These are phyloP conservation scores for Chironomus riparius DNA, from an alignment of 2,888 invertebrate species.

Conservation along the genomic window DNA sequence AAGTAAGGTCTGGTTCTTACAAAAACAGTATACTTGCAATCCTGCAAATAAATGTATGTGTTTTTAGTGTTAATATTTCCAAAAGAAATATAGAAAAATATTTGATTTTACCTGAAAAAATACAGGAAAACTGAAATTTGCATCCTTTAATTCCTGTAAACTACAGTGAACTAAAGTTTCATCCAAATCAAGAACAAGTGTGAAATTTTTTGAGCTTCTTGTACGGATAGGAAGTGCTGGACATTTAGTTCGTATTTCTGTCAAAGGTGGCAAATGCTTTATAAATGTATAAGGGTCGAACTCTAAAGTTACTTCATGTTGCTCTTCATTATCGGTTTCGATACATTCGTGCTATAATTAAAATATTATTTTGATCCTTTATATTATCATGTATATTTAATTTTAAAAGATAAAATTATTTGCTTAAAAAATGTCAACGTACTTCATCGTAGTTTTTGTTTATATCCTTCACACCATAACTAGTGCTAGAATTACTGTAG, in stretches of 20 bases:
- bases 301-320: conserved; percentile 34
- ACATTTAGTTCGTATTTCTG: conserved; percentile 60
- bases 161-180: conserved; percentile 95
- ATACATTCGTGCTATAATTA: conserved; percentile 31
- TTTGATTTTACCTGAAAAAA: conserved; percentile 55
- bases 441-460: conserved; percentile 24
- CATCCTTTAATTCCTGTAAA: conserved; percentile 81
- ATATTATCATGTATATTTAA: too few species aligned
- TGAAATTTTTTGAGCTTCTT: conserved; percentile 75
- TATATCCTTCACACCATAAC: conserved; percentile 11
- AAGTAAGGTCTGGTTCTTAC: conserved; percentile 88
- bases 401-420: neutral
- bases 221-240: conserved; percentile 81
- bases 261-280: conserved; percentile 76
- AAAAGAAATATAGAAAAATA: neutral
- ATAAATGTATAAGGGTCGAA: conserved; percentile 89
- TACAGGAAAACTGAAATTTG: conserved; percentile 89
- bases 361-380: neutral
- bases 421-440: neutral
- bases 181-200: conserved; percentile 68
- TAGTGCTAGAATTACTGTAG: neutral
- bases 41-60: conserved; percentile 45
- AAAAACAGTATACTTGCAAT: conserved; percentile 75
- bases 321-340: conserved; percentile 31
- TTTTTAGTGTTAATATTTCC: neutral